Percentiles rank a stretch among this genome's conserved stretches.
Evolutionary conservation across 92 coral and sea anemone species (phyloP).

Genomic region (Blastomussa wellsi): DNA sequence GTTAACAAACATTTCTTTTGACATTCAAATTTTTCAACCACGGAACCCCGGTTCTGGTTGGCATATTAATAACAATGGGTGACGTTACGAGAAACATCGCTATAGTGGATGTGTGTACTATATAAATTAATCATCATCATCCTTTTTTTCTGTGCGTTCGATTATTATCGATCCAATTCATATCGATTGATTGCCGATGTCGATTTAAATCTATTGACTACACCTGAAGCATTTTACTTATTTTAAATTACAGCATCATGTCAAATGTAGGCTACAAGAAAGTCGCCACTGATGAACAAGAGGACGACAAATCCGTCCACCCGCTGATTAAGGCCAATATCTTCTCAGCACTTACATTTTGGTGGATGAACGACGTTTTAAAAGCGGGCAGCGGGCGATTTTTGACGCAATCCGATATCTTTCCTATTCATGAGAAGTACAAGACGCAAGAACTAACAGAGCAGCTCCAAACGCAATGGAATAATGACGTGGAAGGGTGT

Average conservation of each 20-base stretch:
- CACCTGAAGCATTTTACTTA: too few relatives aligned
- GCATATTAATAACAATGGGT: too few relatives aligned
- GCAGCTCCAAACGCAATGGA: not conserved
- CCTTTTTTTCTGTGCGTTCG: too few relatives aligned
- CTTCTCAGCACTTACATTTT: not conserved
- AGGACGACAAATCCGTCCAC: not conserved
- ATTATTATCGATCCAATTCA: too few relatives aligned
- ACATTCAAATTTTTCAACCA: too few relatives aligned
- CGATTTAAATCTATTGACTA: too few relatives aligned
- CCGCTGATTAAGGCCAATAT: not conserved
- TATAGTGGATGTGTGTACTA: too few relatives aligned
- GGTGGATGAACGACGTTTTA: constrained; percentile 1
- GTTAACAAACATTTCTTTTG: too few relatives aligned
- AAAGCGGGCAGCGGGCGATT: not conserved
- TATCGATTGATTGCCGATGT: too few relatives aligned
- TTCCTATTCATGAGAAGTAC: not conserved
- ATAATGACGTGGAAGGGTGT: not conserved
- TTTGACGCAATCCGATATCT: not conserved
- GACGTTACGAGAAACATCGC: too few relatives aligned
- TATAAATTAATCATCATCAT: too few relatives aligned
- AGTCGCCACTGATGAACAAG: not conserved
- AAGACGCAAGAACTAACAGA: not conserved
- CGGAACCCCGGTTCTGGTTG: too few relatives aligned
- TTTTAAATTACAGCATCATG: not conserved
- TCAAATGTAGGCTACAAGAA: not conserved